Evolutionary conservation across 1,140 invertebrate genomes (phyloP).

Genomic region (Meloidogyne floridensis): DNA sequence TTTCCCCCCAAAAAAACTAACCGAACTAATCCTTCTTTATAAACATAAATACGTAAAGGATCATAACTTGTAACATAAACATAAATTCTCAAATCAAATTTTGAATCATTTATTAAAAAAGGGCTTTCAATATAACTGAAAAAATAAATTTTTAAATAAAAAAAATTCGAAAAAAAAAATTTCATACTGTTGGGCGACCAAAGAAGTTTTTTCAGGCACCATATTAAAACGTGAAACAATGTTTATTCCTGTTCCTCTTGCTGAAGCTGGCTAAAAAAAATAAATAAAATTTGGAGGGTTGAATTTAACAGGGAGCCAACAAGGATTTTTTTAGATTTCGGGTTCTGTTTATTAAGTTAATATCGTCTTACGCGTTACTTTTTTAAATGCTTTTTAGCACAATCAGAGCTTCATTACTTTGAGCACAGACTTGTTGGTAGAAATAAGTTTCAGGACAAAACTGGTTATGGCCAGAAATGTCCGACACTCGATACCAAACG

Average conservation of each 20-base stretch:
- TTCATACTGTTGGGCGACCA: constrained; percentile 80
- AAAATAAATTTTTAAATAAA: too few relatives aligned
- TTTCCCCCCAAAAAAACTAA: constrained; percentile 77
- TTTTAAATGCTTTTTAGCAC: too few relatives aligned
- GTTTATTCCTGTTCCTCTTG: constrained; percentile 88
- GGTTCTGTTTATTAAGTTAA: too few relatives aligned
- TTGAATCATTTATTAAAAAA: constrained; percentile 89
- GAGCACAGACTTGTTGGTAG: too few relatives aligned
- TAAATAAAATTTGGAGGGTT: too few relatives aligned
- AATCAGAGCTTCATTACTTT: too few relatives aligned
- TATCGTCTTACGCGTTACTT: too few relatives aligned
- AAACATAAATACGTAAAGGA: constrained; percentile 87
- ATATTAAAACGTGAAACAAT: constrained; percentile 89
- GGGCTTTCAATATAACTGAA: constrained; percentile 87
- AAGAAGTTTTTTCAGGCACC: constrained; percentile 76
- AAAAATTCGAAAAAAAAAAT: constrained; percentile 14
- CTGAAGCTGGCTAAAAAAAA: constrained; percentile 79
- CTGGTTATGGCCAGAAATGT: too few relatives aligned
- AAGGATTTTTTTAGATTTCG: too few relatives aligned
- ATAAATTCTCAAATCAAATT: constrained; percentile 91
- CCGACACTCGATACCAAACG: too few relatives aligned
- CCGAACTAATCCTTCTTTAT: constrained; percentile 88
- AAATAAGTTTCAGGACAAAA: constrained; percentile 39
- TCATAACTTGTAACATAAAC: constrained; percentile 91
- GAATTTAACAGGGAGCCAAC: too few relatives aligned